Percentiles rank a stretch among this genome's conserved stretches.
Evolutionary conservation across 2,113 vertebrate species (phyloP).

Genomic region (Anser cygnoides): DNA sequence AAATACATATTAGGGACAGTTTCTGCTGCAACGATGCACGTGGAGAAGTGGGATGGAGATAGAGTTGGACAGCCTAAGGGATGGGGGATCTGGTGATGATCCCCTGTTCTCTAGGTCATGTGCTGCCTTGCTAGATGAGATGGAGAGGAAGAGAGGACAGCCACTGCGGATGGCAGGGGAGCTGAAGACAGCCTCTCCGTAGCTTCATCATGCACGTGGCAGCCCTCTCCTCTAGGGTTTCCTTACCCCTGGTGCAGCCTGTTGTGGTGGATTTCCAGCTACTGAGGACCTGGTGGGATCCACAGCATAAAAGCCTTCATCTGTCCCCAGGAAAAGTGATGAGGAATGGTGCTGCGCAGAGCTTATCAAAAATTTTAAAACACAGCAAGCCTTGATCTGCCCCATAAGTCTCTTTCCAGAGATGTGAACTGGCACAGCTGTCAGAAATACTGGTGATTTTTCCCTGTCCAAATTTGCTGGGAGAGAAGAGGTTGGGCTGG

Average conservation of each 20-base stretch:
- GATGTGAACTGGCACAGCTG: not conserved
- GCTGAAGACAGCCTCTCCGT: not conserved
- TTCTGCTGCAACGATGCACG: accelerated
- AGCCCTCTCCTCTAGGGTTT: not conserved
- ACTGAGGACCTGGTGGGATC: not conserved
- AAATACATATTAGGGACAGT: not conserved
- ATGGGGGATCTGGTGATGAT: not conserved
- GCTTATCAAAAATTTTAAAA: not conserved
- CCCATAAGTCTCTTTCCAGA: not conserved
- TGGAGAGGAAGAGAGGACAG: not conserved
- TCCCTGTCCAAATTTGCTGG: not conserved
- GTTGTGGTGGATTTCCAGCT: not conserved
- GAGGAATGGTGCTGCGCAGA: not conserved
- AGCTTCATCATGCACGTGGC: accelerated
- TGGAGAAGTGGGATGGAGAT: not conserved
- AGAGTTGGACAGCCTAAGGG: not conserved
- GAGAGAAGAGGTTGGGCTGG: not conserved
- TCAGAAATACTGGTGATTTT: not conserved
- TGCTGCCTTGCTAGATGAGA: not conserved
- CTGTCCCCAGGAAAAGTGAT: not conserved
- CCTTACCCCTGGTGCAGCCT: accelerated
- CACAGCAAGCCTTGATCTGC: not conserved
- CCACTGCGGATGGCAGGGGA: not conserved
- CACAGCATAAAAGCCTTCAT: not conserved
- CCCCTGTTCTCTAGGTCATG: not conserved